Base-by-base conservation (phyloP, 2,888 invertebrate species). In the Actias luna region DNA sequence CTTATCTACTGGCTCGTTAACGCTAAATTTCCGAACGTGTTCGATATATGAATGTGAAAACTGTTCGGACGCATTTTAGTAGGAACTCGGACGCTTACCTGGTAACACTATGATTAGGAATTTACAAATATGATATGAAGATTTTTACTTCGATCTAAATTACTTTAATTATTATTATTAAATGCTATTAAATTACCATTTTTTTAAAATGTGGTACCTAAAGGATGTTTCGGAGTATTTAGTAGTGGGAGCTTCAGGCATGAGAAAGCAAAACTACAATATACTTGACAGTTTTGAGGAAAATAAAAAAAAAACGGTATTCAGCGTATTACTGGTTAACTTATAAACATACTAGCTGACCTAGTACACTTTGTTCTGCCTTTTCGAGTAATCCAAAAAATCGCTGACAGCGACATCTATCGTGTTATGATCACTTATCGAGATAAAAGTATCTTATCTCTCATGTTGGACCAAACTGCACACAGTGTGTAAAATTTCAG, bases 1-100 rank as follows among this genome's bases (percentile, higher is more conserved):
- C 42, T 59, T 29, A 77, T 84, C 87, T 89, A 89, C 85, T 72
- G 69, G 77, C 79, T 69, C 67, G 65, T 75, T 75, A 67, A n/a
- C 63, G 75, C 80, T 85, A 86, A 85, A 84, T 76, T 78, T 69
- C 65, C 69, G 79, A 84, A 83, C 79, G 64, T 50, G 31, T 27
- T 55, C 57, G 18, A 42, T 36, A 16, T 18, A 12, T 64, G 36
- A 50, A 57, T 36, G 31, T 42, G 14, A 58, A 31, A 57, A 58
- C 22, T 36, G 39, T 5, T 33, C 64, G n/a, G 63, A 73, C 72
- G 67, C 71, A 76, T 50, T 50, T 50, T 25, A 77, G 78, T 79
- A 83, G 80, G 80, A 84, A 82, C 84, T 80, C 60, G 59, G 69
- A 68, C 61, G 52, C 64, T 67, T 72, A 66, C 59, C 18, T 64